These are phyloP conservation scores for Chaetoderma sp. DNA, from an alignment of 2,888 invertebrate species.

Conservation along the genomic window DNA sequence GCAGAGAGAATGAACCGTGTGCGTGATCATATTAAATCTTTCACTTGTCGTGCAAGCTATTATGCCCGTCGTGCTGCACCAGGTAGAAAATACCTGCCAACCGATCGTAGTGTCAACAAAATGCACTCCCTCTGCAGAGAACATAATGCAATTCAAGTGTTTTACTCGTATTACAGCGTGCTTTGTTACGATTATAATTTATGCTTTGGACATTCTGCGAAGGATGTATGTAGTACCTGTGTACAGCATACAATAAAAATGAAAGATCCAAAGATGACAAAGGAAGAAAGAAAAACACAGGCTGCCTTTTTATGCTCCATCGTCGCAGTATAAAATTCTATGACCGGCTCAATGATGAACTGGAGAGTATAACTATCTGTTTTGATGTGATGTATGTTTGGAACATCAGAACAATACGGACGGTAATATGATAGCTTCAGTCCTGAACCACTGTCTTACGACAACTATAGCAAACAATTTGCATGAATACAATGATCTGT, in stretches of 20 bases:
- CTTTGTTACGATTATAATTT: conserved; percentile 16
- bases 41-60: no score
- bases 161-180: conserved; percentile 4
- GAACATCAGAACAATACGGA: neutral
- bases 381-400: conserved; percentile 17
- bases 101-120: neutral
- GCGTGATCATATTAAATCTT: no score
- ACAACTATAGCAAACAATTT: neutral
- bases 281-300: neutral
- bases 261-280: neutral
- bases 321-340: conserved; percentile 11
- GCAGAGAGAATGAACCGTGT: no score
- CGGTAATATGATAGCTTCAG: neutral
- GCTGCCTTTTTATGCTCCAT: conserved; percentile 2
- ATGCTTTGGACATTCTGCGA: conserved; percentile 14
- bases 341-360: conserved; percentile 10
- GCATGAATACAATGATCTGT: no score
- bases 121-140: conserved; percentile 12
- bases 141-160: neutral
- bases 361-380: conserved; percentile 8
- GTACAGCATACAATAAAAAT: neutral
- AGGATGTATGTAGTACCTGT: conserved; percentile 18
- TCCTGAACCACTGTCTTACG: no score
- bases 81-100: no score
- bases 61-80: no score